Percentiles rank a stretch among this genome's conserved stretches.
These are phyloP conservation scores for Myiagra hebetior DNA, from an alignment of 2,113 vertebrate genomes.

Conservation along the genomic window DNA sequence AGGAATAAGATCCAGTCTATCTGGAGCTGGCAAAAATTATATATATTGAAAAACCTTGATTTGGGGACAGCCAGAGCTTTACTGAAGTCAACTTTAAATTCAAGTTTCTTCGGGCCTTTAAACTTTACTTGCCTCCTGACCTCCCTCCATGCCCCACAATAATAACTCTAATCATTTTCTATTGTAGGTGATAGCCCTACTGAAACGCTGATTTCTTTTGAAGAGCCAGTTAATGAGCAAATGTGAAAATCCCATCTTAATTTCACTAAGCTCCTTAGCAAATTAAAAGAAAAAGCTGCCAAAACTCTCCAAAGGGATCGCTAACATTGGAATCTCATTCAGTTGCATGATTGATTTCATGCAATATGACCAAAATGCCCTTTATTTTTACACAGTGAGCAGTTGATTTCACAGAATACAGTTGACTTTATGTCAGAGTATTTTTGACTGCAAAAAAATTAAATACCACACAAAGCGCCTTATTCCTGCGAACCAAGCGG, in stretches of 20 bases:
- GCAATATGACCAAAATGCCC: background rate
- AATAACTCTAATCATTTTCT: background rate
- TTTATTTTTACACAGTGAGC: background rate
- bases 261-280: background rate
- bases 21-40: background rate
- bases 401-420: background rate
- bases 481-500: background rate
- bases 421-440: background rate
- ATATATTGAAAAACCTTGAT: background rate
- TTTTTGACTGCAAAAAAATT: background rate
- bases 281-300: background rate
- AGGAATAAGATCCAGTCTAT: background rate
- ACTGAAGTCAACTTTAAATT: background rate
- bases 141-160: background rate
- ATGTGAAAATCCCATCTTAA: background rate
- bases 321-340: accelerated
- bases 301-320: background rate
- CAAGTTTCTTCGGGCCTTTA: background rate
- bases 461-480: accelerated
- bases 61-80: background rate
- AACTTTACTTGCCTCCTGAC: background rate
- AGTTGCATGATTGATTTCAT: accelerated
- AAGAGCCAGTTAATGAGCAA: background rate
- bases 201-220: background rate
- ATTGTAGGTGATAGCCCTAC: background rate